Evolutionary conservation across 2,113 vertebrate species (phyloP).

Genomic region (Prunella himalayana): DNA sequence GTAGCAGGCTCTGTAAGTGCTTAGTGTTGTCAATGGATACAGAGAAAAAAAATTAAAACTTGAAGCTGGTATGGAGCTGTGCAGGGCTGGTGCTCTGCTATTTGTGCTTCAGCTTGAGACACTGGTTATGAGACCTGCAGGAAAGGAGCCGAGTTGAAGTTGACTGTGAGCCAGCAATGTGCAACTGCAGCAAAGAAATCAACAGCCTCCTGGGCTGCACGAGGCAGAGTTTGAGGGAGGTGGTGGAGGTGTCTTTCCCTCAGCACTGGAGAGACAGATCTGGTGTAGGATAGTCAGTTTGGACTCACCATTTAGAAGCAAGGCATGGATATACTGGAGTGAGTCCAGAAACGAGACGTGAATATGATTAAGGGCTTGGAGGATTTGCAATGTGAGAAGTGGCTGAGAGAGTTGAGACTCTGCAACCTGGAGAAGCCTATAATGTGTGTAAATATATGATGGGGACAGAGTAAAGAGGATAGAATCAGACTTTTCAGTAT

Average conservation of each 20-base stretch:
- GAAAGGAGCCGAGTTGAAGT: background rate
- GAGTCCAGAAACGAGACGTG: background rate
- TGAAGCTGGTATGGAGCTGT: background rate
- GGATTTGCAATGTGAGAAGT: background rate
- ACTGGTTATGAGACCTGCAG: background rate
- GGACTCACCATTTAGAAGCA: background rate
- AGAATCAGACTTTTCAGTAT: background rate
- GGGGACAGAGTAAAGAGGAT: background rate
- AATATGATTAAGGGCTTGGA: background rate
- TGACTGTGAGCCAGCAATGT: background rate
- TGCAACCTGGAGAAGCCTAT: background rate
- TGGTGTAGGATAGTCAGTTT: background rate
- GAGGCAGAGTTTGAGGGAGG: background rate
- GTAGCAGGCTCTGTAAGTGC: background rate
- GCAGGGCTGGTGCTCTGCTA: background rate
- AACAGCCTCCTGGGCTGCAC: background rate
- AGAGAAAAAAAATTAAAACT: background rate
- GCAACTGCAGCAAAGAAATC: background rate
- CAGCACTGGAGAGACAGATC: background rate
- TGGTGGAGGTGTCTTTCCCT: background rate
- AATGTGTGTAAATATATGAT: background rate
- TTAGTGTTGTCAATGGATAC: background rate
- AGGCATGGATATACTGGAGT: background rate
- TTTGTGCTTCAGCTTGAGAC: background rate
- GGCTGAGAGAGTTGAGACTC: background rate